These are phyloP conservation scores for Daboia siamensis DNA, from an alignment of 2,113 vertebrate genomes.

Conservation along the genomic window DNA sequence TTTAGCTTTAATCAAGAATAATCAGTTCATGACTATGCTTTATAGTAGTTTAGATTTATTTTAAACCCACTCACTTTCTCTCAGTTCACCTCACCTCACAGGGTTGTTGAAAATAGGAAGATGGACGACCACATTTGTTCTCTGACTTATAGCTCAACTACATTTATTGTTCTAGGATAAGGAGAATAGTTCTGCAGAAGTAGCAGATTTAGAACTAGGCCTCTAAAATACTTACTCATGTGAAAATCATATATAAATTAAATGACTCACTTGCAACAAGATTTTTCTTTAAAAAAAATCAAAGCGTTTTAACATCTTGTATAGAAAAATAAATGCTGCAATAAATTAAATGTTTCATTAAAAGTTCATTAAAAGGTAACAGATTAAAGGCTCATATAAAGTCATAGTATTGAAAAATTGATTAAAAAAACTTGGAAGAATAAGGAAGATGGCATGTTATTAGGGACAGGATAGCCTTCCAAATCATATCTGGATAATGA, in stretches of 20 bases:
- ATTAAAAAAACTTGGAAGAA: background rate
- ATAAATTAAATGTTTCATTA: background rate
- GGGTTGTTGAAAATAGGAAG: background rate
- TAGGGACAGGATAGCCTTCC: background rate
- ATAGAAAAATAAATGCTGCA: background rate
- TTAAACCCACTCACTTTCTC: background rate
- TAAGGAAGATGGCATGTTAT: background rate
- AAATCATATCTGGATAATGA: background rate
- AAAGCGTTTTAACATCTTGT: background rate
- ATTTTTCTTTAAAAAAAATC: fast-evolving
- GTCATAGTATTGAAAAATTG: fast-evolving
- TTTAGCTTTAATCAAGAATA: background rate
- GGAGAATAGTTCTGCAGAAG: conserved; percentile 20
- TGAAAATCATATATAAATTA: conserved; percentile 1
- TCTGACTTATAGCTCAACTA: background rate
- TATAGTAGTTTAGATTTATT: background rate
- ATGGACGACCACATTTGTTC: background rate
- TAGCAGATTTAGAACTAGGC: background rate
- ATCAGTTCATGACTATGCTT: background rate
- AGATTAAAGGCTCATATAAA: background rate
- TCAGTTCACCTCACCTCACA: background rate
- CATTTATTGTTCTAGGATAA: conserved; percentile 6
- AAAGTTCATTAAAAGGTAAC: background rate
- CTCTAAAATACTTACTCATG: background rate
- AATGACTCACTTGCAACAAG: background rate